A percentile compares a stretch with the other conserved stretches of the same genome.
Evolutionary conservation across 2,888 invertebrate genomes (phyloP).

Genomic region (Endomychus coccineus): DNA sequence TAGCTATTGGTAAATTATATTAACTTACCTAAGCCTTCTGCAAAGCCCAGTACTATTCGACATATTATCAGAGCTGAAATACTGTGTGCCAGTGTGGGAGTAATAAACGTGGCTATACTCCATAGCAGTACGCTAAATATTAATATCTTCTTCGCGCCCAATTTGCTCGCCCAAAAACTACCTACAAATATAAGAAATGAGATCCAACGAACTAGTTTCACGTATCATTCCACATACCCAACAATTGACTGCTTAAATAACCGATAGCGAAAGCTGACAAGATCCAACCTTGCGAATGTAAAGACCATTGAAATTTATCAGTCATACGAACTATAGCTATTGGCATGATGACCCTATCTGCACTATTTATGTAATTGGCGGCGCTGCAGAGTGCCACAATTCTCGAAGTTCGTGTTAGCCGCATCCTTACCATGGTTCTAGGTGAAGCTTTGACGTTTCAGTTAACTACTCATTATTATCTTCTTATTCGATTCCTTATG

Average conservation of each 20-base stretch:
- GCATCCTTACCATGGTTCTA: slow-evolving; percentile 46
- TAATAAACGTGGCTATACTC: slow-evolving; percentile 64
- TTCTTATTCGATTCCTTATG: too few relatives aligned
- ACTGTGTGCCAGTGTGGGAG: slow-evolving; percentile 61
- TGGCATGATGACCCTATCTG: slow-evolving; percentile 71
- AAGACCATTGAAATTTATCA: slow-evolving; percentile 60
- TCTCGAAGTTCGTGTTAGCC: slow-evolving; percentile 49
- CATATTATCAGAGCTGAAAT: slow-evolving; percentile 55
- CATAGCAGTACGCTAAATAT: slow-evolving; percentile 62
- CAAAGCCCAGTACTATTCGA: slow-evolving; percentile 61
- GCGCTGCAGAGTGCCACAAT: slow-evolving; percentile 61
- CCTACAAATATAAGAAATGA: slow-evolving; percentile 47
- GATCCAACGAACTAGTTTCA: slow-evolving; percentile 1
- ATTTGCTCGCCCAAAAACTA: slow-evolving; percentile 58
- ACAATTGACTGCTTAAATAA: slow-evolving; percentile 67
- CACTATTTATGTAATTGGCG: slow-evolving; percentile 71
- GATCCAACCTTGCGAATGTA: slow-evolving; percentile 68
- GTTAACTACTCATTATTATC: too few relatives aligned
- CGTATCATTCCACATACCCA: slow-evolving; percentile 28
- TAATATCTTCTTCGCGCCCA: slow-evolving; percentile 62
- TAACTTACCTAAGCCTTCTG: slow-evolving; percentile 62
- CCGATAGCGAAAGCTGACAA: slow-evolving; percentile 69
- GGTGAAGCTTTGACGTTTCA: too few relatives aligned
- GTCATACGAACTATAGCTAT: slow-evolving; percentile 70
- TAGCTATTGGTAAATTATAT: too few relatives aligned